phyloP scores from a whole-genome alignment of 2,113 vertebrate genomes.

The Rhynchopsitta pachyrhyncha region DNA sequence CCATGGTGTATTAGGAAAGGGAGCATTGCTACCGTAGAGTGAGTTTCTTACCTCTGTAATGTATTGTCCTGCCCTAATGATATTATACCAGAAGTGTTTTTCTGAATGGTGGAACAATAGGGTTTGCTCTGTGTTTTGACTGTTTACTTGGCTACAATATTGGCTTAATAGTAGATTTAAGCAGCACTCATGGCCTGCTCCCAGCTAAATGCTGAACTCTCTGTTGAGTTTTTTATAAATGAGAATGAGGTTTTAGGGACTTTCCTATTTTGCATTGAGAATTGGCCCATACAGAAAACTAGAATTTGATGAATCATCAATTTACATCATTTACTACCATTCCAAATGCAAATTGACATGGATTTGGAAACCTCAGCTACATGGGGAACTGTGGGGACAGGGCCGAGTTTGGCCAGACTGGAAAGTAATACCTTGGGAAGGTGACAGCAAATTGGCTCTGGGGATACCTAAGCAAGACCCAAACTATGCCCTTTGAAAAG shows the following conservation, averaged over 20 bases:
- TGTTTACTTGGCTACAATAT: not conserved
- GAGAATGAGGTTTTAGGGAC: not conserved
- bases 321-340: not conserved
- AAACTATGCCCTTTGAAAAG: not conserved
- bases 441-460: not conserved
- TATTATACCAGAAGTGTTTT: not conserved
- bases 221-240: not conserved
- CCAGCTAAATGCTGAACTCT: not conserved
- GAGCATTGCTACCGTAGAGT: not conserved
- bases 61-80: not conserved
- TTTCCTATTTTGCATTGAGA: not conserved
- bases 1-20: not conserved
- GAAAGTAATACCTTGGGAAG: not conserved
- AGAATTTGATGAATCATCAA: not conserved
- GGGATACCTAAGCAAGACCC: not conserved
- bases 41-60: not conserved
- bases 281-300: not conserved
- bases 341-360: constrained; percentile 13
- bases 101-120: not conserved
- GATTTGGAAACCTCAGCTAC: constrained; percentile 2
- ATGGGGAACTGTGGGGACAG: not conserved
- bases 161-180: not conserved
- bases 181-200: not conserved
- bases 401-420: not conserved
- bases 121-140: not conserved